These are phyloP conservation scores for Ceryle rudis DNA, from an alignment of 2,797 vertebrate genomes.

Conservation along the genomic window DNA sequence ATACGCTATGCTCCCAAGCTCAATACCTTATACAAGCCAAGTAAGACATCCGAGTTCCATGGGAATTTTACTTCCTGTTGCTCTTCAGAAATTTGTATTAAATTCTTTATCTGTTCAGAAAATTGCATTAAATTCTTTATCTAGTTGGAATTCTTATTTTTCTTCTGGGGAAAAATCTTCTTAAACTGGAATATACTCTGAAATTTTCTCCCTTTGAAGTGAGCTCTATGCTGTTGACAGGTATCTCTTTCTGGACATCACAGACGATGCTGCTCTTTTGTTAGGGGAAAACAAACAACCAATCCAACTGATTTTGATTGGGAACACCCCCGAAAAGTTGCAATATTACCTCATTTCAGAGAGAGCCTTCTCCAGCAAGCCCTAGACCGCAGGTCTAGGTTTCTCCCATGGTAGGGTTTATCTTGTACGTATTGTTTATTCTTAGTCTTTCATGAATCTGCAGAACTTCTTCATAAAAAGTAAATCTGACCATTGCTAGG, in stretches of 20 bases:
- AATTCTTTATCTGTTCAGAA: neutral
- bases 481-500: neutral
- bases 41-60: rapidly evolving
- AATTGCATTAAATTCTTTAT: neutral
- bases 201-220: neutral
- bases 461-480: neutral
- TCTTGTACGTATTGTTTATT: neutral
- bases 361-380: neutral
- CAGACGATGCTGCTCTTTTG: neutral
- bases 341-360: neutral
- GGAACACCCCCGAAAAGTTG: neutral
- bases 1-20: neutral
- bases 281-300: neutral
- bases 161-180: neutral
- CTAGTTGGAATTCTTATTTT: neutral
- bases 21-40: neutral
- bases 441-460: neutral
- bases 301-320: neutral
- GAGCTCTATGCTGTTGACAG: neutral
- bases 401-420: neutral
- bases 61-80: neutral
- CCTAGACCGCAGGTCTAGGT: neutral
- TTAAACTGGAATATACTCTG: neutral
- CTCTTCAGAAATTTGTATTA: neutral
- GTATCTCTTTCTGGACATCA: neutral